These are phyloP conservation scores for Periophthalmus modestus DNA, from an alignment of 2,113 vertebrate genomes.

Conservation along the genomic window DNA sequence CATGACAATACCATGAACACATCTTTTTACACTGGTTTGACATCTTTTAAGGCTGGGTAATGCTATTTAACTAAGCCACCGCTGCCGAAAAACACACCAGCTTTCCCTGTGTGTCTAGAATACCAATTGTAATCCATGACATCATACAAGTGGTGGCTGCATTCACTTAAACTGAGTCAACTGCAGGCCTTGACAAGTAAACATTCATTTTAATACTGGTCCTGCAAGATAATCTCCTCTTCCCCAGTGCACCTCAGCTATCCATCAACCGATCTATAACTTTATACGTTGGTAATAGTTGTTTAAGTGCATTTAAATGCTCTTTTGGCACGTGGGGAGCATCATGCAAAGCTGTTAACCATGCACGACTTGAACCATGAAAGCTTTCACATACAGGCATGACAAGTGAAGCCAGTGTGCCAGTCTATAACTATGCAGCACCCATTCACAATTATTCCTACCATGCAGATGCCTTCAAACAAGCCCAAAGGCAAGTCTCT, in stretches of 20 bases:
- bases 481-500: conserved; percentile 35
- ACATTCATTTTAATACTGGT: conserved; percentile 15
- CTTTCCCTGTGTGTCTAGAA: conserved; percentile 48
- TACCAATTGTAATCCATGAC: conserved; percentile 57
- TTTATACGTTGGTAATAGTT: conserved; percentile 34
- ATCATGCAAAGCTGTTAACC: conserved; percentile 44
- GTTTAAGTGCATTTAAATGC: background rate
- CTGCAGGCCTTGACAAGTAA: conserved; percentile 28
- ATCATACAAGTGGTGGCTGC: conserved; percentile 49
- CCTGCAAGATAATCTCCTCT: conserved; percentile 20
- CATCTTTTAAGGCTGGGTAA: conserved; percentile 30
- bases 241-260: conserved; percentile 41
- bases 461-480: conserved; percentile 45
- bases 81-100: conserved; percentile 44
- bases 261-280: conserved; percentile 66
- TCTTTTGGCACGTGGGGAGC: conserved; percentile 18
- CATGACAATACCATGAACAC: conserved; percentile 42
- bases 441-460: conserved; percentile 19
- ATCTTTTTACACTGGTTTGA: conserved; percentile 29
- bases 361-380: conserved; percentile 34
- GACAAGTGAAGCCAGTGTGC: conserved; percentile 42
- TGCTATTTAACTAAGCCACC: conserved; percentile 31
- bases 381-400: conserved; percentile 35
- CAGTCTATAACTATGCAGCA: conserved; percentile 46
- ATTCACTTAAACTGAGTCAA: conserved; percentile 37